These are phyloP conservation scores for Oligia latruncula DNA, from an alignment of 2,888 invertebrate genomes.

Conservation along the genomic window DNA sequence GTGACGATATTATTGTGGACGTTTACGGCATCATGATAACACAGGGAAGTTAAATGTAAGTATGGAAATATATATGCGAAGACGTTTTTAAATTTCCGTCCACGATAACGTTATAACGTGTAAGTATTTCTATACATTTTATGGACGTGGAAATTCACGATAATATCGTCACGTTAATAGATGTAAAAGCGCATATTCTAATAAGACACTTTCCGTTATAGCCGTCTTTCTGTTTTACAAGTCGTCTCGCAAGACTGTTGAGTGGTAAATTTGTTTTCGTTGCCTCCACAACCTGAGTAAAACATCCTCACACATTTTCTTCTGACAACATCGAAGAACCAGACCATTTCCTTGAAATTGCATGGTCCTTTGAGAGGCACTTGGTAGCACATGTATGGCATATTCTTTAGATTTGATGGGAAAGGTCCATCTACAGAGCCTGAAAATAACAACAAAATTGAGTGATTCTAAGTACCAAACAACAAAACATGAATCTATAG, in stretches of 20 bases:
- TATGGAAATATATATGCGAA: background rate
- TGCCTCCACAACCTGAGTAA: conserved; percentile 87
- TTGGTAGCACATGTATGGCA: conserved; percentile 86
- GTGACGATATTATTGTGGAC: background rate
- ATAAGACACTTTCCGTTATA: conserved; percentile 55
- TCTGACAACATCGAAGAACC: conserved; percentile 83
- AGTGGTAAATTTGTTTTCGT: conserved; percentile 81
- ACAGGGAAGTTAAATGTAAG: background rate
- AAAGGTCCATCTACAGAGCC: conserved; percentile 82
- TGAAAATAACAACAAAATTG: conserved; percentile 68
- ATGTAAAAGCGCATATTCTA: background rate
- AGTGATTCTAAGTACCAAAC: background rate
- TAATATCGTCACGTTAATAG: background rate
- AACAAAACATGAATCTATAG: background rate
- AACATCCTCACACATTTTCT: conserved; percentile 84
- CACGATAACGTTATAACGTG: background rate
- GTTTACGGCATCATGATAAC: background rate
- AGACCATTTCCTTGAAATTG: conserved; percentile 73
- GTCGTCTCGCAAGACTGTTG: conserved; percentile 74
- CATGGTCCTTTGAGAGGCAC: conserved; percentile 83
- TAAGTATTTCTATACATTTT: background rate
- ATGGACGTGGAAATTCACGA: background rate
- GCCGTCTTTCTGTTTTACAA: conserved; percentile 73
- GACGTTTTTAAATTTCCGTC: background rate
- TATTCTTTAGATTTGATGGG: conserved; percentile 80